These are phyloP conservation scores for Dicrurus megarhynchus DNA, from an alignment of 2,113 vertebrate species.

Conservation along the genomic window DNA sequence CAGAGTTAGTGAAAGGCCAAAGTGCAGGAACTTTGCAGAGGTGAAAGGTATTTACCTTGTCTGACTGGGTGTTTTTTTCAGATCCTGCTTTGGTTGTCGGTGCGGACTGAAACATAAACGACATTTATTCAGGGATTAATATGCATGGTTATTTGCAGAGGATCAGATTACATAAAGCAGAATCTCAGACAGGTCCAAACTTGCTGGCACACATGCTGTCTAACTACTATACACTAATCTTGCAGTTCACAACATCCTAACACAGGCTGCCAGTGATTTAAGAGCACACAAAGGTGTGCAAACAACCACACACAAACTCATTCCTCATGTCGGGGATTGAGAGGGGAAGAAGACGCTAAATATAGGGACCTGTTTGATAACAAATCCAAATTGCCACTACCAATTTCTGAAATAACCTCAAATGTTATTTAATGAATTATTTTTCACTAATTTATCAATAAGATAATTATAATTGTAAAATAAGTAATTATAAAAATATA, in stretches of 20 bases:
- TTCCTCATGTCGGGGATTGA: accelerated
- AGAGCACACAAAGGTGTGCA: no score
- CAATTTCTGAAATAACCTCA: neutral
- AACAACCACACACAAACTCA: neutral
- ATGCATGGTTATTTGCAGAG: neutral
- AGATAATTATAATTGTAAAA: neutral
- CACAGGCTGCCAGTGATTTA: neutral
- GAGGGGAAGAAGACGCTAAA: neutral
- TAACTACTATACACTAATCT: neutral
- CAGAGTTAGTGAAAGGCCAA: neutral
- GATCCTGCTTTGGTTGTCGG: constrained; percentile 16
- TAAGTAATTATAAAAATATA: neutral
- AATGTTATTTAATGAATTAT: neutral
- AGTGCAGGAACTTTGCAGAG: neutral
- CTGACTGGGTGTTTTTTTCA: constrained; percentile 33
- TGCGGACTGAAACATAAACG: neutral
- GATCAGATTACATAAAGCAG: neutral
- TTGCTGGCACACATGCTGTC: neutral
- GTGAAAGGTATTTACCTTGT: constrained; percentile 35
- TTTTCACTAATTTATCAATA: neutral
- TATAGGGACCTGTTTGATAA: neutral
- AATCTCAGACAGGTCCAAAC: neutral
- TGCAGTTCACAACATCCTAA: neutral
- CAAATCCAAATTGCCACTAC: neutral
- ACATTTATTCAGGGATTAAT: neutral